Conservation (phyloP, 2,797 vertebrate genomes). For the Bradypodion pumilum region DNA sequence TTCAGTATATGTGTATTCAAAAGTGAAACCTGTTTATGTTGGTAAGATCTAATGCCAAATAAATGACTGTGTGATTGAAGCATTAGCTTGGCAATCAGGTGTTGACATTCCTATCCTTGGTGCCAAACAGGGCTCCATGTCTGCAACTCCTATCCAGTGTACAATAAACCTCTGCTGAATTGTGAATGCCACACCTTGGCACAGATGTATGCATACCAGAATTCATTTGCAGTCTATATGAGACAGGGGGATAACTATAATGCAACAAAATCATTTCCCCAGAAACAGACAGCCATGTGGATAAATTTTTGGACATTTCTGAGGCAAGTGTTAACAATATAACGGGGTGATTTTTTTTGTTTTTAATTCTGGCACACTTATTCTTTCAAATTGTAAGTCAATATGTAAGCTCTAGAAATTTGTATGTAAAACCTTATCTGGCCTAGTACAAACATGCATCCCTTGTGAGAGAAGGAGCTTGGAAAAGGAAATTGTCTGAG, state of each 20-base stretch:
- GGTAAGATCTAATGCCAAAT: not conserved
- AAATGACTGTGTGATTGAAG: not conserved
- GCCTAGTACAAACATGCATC: constrained; percentile 46
- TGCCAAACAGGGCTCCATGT: not conserved
- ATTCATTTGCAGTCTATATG: not conserved
- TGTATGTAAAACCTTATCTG: constrained; percentile 22
- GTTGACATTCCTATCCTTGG: too few species aligned
- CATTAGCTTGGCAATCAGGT: not conserved
- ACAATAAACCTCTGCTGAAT: not conserved
- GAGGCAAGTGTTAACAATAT: constrained; percentile 36
- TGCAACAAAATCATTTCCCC: constrained; percentile 20
- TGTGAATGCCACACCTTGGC: not conserved
- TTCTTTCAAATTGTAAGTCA: constrained; percentile 26
- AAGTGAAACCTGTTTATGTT: too few species aligned
- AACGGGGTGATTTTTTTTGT: not conserved
- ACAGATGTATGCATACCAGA: not conserved
- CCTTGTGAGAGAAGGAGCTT: constrained; percentile 15
- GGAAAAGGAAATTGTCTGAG: constrained; percentile 32
- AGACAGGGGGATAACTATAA: not conserved
- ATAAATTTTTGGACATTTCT: constrained; percentile 30
- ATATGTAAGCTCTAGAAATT: constrained; percentile 39
- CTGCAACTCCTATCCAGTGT: constrained; percentile 8
- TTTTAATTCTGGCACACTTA: not conserved
- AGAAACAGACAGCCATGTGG: not conserved
- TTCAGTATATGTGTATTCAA: not conserved